Conservation (phyloP, 2,888 invertebrate species). For the Noctua comes region DNA sequence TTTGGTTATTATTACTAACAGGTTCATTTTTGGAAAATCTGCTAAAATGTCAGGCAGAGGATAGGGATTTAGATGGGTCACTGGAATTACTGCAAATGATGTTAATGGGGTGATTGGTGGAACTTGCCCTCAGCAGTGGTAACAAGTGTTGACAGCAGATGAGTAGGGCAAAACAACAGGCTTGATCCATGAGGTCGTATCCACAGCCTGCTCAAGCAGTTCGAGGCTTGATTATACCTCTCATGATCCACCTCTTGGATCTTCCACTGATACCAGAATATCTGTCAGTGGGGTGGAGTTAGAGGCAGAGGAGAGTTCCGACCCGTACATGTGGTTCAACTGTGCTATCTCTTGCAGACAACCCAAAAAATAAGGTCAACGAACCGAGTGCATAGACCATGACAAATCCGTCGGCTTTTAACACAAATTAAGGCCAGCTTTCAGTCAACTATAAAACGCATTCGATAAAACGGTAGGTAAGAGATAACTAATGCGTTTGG, state of each 20-base stretch:
- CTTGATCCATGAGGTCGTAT: not conserved
- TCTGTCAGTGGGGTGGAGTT: not conserved
- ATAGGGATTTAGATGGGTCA: not conserved
- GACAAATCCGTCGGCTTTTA: conserved; percentile 2
- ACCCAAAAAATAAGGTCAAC: conserved; percentile 41
- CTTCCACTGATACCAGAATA: not conserved
- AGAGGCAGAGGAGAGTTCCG: not conserved
- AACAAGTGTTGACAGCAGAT: not conserved
- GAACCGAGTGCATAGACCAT: conserved; percentile 39
- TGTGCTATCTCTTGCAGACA: not conserved
- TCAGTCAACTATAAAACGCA: not conserved
- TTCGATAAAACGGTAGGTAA: conserved; percentile 4
- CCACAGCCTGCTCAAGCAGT: not conserved
- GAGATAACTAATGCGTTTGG: conserved; percentile 1
- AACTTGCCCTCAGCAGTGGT: not conserved
- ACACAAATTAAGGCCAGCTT: not conserved
- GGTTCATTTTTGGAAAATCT: too few relatives aligned
- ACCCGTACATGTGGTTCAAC: too few relatives aligned
- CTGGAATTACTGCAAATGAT: not conserved
- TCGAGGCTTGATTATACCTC: not conserved
- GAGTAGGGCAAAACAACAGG: not conserved
- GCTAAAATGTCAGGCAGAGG: not conserved
- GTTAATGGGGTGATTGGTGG: not conserved
- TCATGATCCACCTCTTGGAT: not conserved
- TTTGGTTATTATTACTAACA: too few relatives aligned